Evolutionary conservation across 2,888 invertebrate species (phyloP), one percentile per base, ranked within the genome.

Genomic region (Oegoconia quadripuncta): DNA sequence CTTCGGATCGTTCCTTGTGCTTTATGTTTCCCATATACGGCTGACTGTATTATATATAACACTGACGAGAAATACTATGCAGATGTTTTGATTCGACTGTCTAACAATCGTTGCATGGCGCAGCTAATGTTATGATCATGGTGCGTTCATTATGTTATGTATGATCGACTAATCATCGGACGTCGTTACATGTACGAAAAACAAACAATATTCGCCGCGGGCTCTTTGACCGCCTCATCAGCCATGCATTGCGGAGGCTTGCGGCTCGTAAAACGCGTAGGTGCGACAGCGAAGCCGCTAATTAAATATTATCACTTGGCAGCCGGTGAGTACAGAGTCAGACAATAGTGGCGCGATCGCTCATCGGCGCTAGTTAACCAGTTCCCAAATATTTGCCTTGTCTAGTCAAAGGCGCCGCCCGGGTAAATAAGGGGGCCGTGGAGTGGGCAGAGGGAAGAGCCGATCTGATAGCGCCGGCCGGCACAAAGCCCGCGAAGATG

Each of bases 251-350:
- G 58, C 54, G 51, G 52, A 64, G 64, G 62, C 56, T 52, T 46
- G 60, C 60, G 42, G 52, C 55, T 62, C 53, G 59, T 63, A 61
- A 62, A 65, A 57, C 51, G 71, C 62, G 67, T 64, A 81, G 83
- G 84, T 81, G 83, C 74, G 76, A 84, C 79, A 76, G 64, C 73
- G 67, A 52, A 63, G 72, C 69, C 75, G 74, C 82, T 86, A 82
- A 86, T 86, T 84, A 86, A 83, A 86, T 83, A 84, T 84, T 83
- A 83, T 81, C 81, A 81, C 71, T 72, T 52, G 63, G 60, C 68
- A 70, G 72, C 71, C 77, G 74, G 74, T 66, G 63, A 61, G 62
- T 63, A 70, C 73, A 80, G 75, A 83, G n/a, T n/a, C n/a, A n/a
- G 83, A 38, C 42, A 84, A 84, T 79, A 49, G 70, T 64, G 60